phyloP scores from a whole-genome alignment of 2,113 vertebrate genomes.

The Lasiurus cinereus region DNA sequence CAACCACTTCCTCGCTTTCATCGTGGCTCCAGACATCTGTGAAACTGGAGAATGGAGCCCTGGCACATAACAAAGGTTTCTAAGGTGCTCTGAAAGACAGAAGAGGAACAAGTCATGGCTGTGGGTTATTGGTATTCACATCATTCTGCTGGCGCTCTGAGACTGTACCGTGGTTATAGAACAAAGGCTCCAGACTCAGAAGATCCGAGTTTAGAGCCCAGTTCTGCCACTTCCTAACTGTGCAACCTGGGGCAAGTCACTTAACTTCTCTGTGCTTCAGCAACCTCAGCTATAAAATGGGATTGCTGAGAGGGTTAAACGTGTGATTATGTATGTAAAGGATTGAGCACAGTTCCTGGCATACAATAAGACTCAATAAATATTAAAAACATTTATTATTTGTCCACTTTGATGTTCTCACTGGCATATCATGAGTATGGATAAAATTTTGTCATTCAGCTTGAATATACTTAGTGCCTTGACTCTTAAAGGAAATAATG shows the following conservation, averaged over 20 bases:
- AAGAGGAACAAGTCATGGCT: neutral
- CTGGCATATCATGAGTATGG: neutral
- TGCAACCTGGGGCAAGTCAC: neutral
- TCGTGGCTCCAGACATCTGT: neutral
- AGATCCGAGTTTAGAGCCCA: neutral
- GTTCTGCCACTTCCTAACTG: neutral
- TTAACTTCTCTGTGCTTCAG: conserved; percentile 2
- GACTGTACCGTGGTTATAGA: neutral
- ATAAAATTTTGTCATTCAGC: conserved; percentile 41
- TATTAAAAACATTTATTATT: neutral
- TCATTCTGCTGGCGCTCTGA: neutral
- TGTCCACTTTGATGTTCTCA: neutral
- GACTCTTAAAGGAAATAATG: conserved; percentile 59
- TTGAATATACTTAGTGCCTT: conserved; percentile 33
- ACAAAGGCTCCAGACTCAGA: neutral
- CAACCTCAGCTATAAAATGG: neutral
- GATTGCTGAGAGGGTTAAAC: neutral
- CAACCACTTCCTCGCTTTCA: neutral
- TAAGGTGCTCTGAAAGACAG: neutral
- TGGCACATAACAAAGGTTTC: neutral
- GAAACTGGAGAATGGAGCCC: neutral
- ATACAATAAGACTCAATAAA: neutral
- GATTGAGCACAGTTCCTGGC: neutral
- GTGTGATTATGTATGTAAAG: neutral
- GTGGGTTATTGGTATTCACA: neutral